These are phyloP conservation scores for Hydra vulgaris DNA, from an alignment of 30 jellyfish, hydroid and myxozoan genomes.

Conservation along the genomic window DNA sequence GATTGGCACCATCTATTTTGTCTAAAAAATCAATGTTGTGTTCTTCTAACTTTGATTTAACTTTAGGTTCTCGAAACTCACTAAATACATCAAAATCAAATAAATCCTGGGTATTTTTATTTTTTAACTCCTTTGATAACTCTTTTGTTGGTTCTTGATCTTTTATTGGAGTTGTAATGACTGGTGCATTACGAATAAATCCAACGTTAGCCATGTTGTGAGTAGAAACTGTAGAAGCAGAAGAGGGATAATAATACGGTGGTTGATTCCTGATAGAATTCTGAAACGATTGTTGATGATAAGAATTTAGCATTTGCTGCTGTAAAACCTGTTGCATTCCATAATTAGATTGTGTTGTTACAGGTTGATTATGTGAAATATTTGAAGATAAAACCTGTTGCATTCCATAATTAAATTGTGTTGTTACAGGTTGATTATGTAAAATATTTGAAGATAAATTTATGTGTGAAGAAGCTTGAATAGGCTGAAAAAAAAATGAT, in stretches of 20 bases:
- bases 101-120: conserved; percentile 4
- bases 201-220: conserved; percentile 1
- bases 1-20: conserved; percentile 14
- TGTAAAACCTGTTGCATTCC: neutral
- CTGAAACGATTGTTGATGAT: neutral
- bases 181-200: conserved; percentile 2
- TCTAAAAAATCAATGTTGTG: neutral
- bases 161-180: neutral
- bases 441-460: neutral
- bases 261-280: neutral
- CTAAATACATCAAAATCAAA: conserved; percentile 47
- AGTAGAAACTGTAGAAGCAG: conserved; percentile 7
- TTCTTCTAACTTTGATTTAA: neutral
- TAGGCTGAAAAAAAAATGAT: too few relatives aligned
- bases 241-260: neutral
- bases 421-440: neutral
- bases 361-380: neutral
- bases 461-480: too few relatives aligned
- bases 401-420: neutral
- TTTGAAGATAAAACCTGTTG: neutral
- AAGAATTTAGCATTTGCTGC: conserved; percentile 1
- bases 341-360: neutral
- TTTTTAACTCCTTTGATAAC: conserved; percentile 1
- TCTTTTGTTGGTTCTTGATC: neutral
- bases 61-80: conserved; percentile 19